phyloP scores from a whole-genome alignment of 1,140 invertebrate species.

The Trachymyrmex cornetzi region DNA sequence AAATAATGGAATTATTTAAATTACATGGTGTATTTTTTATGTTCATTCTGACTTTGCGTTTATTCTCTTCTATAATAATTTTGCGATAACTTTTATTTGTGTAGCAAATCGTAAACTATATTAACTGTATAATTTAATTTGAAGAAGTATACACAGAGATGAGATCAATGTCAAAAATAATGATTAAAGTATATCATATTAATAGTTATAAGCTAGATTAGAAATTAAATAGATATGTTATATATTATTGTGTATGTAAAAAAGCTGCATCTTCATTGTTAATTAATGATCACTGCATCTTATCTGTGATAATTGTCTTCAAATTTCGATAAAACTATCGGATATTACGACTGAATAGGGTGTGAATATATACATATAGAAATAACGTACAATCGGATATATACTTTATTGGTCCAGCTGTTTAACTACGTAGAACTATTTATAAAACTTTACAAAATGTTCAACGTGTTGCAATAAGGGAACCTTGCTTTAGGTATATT shows the following conservation, averaged over 20 bases:
- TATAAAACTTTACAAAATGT: constrained; percentile 78
- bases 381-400: constrained; percentile 73
- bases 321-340: background rate
- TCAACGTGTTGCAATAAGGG: constrained; percentile 70
- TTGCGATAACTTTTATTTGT: background rate
- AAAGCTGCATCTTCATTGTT: background rate
- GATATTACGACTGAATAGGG: background rate
- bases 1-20: constrained; percentile 70
- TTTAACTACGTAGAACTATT: constrained; percentile 78
- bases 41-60: background rate
- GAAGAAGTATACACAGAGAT: background rate
- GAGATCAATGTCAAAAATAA: background rate
- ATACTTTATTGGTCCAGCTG: constrained; percentile 78
- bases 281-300: constrained; percentile 3
- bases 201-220: background rate
- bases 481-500: constrained; percentile 67
- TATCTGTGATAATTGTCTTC: constrained; percentile 33
- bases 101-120: background rate
- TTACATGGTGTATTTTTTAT: constrained; percentile 37
- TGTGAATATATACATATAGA: background rate
- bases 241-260: background rate
- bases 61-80: background rate
- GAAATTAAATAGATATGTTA: constrained; percentile 3
- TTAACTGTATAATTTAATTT: constrained; percentile 3
- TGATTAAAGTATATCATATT: constrained; percentile 6